These are phyloP conservation scores for Myotis lucifugus DNA, from an alignment of 2,113 vertebrate species.

Conservation along the genomic window DNA sequence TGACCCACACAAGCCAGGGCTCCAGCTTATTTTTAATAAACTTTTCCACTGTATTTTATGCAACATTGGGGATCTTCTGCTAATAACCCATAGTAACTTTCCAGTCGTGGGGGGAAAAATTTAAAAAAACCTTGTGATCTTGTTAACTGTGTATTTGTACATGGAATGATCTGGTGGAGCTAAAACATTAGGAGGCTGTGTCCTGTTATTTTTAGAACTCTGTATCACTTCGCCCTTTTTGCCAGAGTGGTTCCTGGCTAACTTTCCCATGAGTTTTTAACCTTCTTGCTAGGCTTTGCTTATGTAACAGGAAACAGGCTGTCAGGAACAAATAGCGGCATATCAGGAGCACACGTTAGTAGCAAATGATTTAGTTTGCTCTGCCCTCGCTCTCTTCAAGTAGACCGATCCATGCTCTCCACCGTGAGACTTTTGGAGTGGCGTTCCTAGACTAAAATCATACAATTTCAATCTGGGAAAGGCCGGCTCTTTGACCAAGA, in stretches of 20 bases:
- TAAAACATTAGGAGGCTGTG: constrained; percentile 76
- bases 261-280: constrained; percentile 94
- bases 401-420: constrained; percentile 64
- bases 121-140: neutral
- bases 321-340: constrained; percentile 88
- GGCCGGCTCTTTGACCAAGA: neutral
- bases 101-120: neutral
- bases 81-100: constrained; percentile 54
- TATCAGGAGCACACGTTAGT: constrained; percentile 83
- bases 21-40: constrained; percentile 43
- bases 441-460: constrained; percentile 48
- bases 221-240: constrained; percentile 82
- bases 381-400: constrained; percentile 73
- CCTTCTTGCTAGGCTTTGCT: constrained; percentile 91
- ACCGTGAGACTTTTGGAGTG: constrained; percentile 43
- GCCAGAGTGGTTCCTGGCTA: constrained; percentile 85
- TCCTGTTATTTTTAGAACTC: constrained; percentile 88
- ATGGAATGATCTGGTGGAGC: constrained; percentile 39
- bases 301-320: constrained; percentile 91
- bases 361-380: constrained; percentile 80
- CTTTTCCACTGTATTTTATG: neutral
- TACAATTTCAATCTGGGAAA: constrained; percentile 48
- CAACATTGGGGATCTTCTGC: neutral
- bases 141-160: constrained; percentile 25
- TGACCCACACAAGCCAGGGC: too few species aligned